Percentiles rank a stretch among this genome's conserved stretches.
phyloP scores from a whole-genome alignment of 1,140 invertebrate genomes.

The Temnothorax curvispinosus region DNA sequence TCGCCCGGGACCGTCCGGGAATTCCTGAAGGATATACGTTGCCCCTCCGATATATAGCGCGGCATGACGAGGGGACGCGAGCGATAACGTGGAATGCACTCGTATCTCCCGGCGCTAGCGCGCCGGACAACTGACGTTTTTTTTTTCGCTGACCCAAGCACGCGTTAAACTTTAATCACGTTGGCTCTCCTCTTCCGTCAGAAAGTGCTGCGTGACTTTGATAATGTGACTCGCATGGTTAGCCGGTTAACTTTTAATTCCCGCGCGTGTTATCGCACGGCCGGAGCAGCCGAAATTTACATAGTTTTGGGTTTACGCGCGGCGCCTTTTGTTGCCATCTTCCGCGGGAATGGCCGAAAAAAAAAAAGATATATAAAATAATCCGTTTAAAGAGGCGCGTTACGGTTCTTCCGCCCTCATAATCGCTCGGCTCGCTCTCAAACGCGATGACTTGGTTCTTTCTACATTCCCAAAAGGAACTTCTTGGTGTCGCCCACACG shows the following conservation, averaged over 20 bases:
- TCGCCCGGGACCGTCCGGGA: slow-evolving; percentile 60
- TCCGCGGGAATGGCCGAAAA: background rate
- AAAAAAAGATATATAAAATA: background rate
- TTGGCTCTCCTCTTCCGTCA: slow-evolving; percentile 44
- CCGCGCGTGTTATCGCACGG: slow-evolving; percentile 40
- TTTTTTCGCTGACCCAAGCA: slow-evolving; percentile 54
- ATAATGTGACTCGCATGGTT: slow-evolving; percentile 58
- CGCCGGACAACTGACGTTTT: slow-evolving; percentile 38
- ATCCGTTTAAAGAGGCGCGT: slow-evolving; percentile 9
- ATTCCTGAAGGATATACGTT: slow-evolving; percentile 68
- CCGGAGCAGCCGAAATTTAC: slow-evolving; percentile 26
- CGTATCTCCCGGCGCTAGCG: slow-evolving; percentile 61
- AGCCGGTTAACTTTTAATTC: slow-evolving; percentile 60
- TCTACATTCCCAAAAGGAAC: slow-evolving; percentile 20
- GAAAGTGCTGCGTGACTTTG: slow-evolving; percentile 58
- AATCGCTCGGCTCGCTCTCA: background rate
- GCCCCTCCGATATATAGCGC: slow-evolving; percentile 54
- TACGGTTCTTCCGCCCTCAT: slow-evolving; percentile 41
- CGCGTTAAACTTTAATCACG: slow-evolving; percentile 63
- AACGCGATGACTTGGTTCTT: slow-evolving; percentile 15
- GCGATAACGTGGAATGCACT: slow-evolving; percentile 65
- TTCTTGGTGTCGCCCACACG: slow-evolving; percentile 18
- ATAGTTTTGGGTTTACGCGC: slow-evolving; percentile 24
- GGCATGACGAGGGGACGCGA: slow-evolving; percentile 59
- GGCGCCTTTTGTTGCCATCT: background rate